Percentiles rank a stretch among this genome's conserved stretches.
phyloP scores from a whole-genome alignment of 2,113 vertebrate species.

The Drymodes brunneopygia region DNA sequence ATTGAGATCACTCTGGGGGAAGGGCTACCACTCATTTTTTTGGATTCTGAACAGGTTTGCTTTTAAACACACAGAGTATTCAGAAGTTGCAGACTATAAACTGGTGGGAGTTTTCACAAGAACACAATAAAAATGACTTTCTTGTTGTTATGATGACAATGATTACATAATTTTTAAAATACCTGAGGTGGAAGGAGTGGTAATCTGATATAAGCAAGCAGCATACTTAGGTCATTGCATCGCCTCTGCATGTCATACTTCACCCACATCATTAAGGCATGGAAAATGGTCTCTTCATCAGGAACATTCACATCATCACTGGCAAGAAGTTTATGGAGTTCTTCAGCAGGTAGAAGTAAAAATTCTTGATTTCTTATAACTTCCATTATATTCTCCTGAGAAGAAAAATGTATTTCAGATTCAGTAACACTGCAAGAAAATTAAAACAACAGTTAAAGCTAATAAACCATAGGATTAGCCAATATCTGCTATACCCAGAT shows the following conservation, averaged over 20 bases:
- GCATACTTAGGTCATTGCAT: slow-evolving; percentile 75
- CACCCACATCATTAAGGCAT: slow-evolving; percentile 83
- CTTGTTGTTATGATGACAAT: neutral
- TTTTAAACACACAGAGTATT: neutral
- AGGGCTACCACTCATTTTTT: neutral
- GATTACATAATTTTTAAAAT: neutral
- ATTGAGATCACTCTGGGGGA: neutral
- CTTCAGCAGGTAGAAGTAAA: slow-evolving; percentile 77
- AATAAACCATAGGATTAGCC: neutral
- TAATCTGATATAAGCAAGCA: slow-evolving; percentile 78
- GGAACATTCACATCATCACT: slow-evolving; percentile 83
- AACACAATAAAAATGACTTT: fast-evolving
- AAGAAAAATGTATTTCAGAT: slow-evolving; percentile 30
- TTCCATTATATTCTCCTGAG: slow-evolving; percentile 82
- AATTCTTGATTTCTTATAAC: slow-evolving; percentile 83
- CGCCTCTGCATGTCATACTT: slow-evolving; percentile 75
- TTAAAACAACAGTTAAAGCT: neutral
- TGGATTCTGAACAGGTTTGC: neutral
- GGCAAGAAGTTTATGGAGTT: slow-evolving; percentile 78
- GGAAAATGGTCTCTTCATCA: slow-evolving; percentile 82
- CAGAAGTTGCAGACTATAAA: neutral
- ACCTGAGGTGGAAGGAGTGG: slow-evolving; percentile 81
- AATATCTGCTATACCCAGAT: slow-evolving; percentile 13
- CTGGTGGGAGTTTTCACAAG: neutral
- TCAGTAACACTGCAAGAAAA: slow-evolving; percentile 15